phyloP scores from a whole-genome alignment of 2,113 vertebrate species.

The Rana temporaria region DNA sequence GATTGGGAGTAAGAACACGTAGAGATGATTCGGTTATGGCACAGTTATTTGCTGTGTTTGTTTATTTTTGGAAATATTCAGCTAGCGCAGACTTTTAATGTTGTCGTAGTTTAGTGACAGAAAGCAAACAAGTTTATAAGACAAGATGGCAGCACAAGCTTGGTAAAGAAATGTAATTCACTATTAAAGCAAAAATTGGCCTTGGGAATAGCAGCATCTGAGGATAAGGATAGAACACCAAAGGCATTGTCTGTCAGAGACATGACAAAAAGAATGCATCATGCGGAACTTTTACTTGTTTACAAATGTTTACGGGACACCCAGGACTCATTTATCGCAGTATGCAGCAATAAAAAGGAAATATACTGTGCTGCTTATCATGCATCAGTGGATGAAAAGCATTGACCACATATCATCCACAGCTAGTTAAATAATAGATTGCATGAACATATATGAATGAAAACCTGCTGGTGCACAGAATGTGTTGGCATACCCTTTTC shows the following conservation, averaged over 20 bases:
- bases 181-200: not conserved
- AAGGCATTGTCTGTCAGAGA: not conserved
- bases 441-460: too few species aligned
- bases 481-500: too few species aligned
- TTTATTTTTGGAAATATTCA: slow-evolving; percentile 35
- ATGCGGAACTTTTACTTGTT: too few species aligned
- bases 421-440: too few species aligned
- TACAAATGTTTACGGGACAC: too few species aligned
- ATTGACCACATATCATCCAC: too few species aligned
- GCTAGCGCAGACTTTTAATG: slow-evolving; percentile 42
- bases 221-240: not conserved
- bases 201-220: not conserved
- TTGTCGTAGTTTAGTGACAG: slow-evolving; percentile 17
- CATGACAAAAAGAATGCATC: not conserved
- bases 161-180: not conserved
- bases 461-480: too few species aligned
- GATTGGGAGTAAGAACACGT: slow-evolving; percentile 52
- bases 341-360: too few species aligned
- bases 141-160: not conserved
- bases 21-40: slow-evolving; percentile 31
- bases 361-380: too few species aligned
- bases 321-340: too few species aligned
- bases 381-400: too few species aligned
- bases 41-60: slow-evolving; percentile 49
- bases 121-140: slow-evolving; percentile 38